Evolutionary conservation across 2,888 invertebrate genomes (phyloP).

Genomic region (Cinara cedri): DNA sequence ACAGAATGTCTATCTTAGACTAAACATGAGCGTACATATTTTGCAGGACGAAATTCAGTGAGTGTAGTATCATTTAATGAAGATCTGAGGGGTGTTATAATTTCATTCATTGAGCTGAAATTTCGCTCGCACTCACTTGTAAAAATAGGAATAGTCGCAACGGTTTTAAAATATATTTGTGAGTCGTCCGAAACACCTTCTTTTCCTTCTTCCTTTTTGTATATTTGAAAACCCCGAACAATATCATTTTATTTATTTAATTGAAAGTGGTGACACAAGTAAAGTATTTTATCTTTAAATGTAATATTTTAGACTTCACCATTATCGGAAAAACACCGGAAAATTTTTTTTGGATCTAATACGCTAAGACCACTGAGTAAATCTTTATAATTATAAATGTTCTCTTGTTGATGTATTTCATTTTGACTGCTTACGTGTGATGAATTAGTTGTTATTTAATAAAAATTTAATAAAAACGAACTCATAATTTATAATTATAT

Average conservation of each 20-base stretch:
- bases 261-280: too few relatives aligned
- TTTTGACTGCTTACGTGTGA: not conserved
- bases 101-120: not conserved
- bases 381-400: too few relatives aligned
- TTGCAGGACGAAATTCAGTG: conserved; percentile 24
- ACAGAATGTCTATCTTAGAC: not conserved
- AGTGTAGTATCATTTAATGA: not conserved
- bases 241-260: too few relatives aligned
- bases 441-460: too few relatives aligned
- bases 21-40: conserved; percentile 25
- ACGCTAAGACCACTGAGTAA: too few relatives aligned
- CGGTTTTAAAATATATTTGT: not conserved
- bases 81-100: not conserved
- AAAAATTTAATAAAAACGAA: conserved; percentile 19
- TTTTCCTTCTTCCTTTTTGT: too few relatives aligned
- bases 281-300: conserved; percentile 5
- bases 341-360: too few relatives aligned
- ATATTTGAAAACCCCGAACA: too few relatives aligned
- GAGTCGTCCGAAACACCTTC: too few relatives aligned
- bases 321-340: too few relatives aligned
- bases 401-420: too few relatives aligned
- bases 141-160: not conserved
- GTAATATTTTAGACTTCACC: not conserved
- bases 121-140: too few relatives aligned
- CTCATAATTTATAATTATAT: not conserved